Evolutionary conservation across 2,888 invertebrate species (phyloP).

Genomic region (Leptopilina drosophilae): DNA sequence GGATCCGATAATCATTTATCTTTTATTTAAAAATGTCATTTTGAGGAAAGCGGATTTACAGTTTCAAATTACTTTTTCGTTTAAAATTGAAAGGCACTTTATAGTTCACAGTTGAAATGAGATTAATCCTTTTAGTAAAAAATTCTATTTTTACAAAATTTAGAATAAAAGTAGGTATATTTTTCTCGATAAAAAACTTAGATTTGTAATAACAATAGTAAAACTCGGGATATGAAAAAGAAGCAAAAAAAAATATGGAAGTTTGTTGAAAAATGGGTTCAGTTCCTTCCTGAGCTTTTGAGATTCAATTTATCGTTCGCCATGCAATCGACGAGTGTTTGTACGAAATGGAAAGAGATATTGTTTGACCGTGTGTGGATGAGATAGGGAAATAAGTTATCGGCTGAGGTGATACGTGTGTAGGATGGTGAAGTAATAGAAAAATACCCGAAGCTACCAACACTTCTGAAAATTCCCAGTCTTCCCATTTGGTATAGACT

Average conservation of each 20-base stretch:
- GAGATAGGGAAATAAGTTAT: constrained; percentile 33
- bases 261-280: constrained; percentile 14
- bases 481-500: constrained; percentile 23
- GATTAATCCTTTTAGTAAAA: too few species aligned
- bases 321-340: constrained; percentile 20
- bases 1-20: too few species aligned
- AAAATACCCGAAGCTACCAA: not conserved
- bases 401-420: constrained; percentile 15
- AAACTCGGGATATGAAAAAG: not conserved
- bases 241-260: not conserved
- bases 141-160: too few species aligned
- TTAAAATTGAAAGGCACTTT: too few species aligned
- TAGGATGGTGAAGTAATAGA: constrained; percentile 13
- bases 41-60: too few species aligned
- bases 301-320: constrained; percentile 19
- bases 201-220: not conserved
- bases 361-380: constrained; percentile 22
- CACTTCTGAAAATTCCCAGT: constrained; percentile 7
- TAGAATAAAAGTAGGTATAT: not conserved
- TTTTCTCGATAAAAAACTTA: not conserved
- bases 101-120: too few species aligned
- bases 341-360: constrained; percentile 12
- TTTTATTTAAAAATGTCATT: too few species aligned
- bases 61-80: too few species aligned
- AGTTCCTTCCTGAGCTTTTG: constrained; percentile 4